Base-by-base conservation (phyloP, 1,140 invertebrate species). In the Cotesia glomerata region DNA sequence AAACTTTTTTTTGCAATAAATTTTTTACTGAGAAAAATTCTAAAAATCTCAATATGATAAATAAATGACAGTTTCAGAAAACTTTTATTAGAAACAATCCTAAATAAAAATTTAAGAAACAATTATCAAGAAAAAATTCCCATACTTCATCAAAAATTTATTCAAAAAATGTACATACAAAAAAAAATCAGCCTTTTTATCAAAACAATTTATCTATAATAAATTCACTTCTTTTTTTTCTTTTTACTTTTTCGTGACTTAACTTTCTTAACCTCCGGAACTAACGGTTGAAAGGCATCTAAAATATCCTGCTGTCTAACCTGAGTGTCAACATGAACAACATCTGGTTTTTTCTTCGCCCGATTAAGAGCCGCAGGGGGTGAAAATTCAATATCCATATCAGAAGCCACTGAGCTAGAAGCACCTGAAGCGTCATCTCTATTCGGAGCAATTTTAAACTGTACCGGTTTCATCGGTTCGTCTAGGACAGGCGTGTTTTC, bases 321-420 rank as follows among this genome's bases (percentile, higher is more conserved):
- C 67, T 87, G 85, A 3, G 84, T 85, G 14, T 85, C 82, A 3
- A 84, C 76, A 67, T 87, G 86, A 34, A 87, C 69, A 9, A 87
- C 83, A n/a, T 87, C 77, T 16, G 85, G 85, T 67, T 82, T 85
- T 49, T 79, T 87, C 13, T 76, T 74, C 52, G 79, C 75, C 64
- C 81, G 80, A 69, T 76, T 82, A 26, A 83, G 75, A 5, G 79
- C 81, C 4, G 82, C 79, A 4, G 86, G 86, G 18, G 86, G 83
- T 26, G 83, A 84, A 74, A 86, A 87, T 75, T 87, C 86, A 54
- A 87, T 86, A 69, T 87, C 85, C 79, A 87, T 83, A 64, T 87
- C 85, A 1, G 86, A 87, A 35, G 83, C 86, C 3, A 81, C 81
- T 0, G 85, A 85, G 36, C 84, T 86, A 7, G 79, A 76, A 5